Evolutionary conservation across 2,113 vertebrate species (phyloP), one percentile per base, ranked within the genome.

Genomic region (Buteo buteo): DNA sequence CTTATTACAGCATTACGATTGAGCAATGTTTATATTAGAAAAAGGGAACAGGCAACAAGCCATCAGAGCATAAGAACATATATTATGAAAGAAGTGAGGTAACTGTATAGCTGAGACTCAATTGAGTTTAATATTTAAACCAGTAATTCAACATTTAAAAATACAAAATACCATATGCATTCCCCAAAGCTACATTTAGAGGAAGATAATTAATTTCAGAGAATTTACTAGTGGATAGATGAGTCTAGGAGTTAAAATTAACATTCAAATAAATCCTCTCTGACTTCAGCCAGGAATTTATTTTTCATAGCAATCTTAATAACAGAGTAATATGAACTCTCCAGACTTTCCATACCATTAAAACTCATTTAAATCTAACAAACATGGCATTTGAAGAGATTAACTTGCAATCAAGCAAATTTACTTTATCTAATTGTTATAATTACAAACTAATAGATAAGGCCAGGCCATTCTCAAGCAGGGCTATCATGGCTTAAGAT

Each of bases 51-150:
- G 38, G 38, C 74, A 88, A 80, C 38, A 85, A 85, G 36, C 57
- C 73, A 44, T 5, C 7, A 79, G 18, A 93, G 34, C 0, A 4
- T 29, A 87, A 74, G 61, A 66, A 61, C 44, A 74, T 61, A 13
- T 3, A 36, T 65, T 52, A 45, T 11, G 20, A 80, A 19, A 54
- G 13, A 87, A 86, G 12, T n/a, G 32, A 94, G 58, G 70, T 78
- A 88, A 92, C 65, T 52, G 17, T 77, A 40, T 57, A 95, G 55
- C 36, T 81, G 70, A 83, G 57, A 61, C 29, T 69, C 40, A 49
- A 90, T 0, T 44, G 52, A 89, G 36, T 91, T 96, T 87, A 93
- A 64, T 82, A 87, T 78, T 95, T 92, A 88, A 93, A 88, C 24
- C 47, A 84, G 44, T 64, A 93, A 93, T 81, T 84, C 69, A 79